These are phyloP conservation scores for Gymnothorax reevesii DNA, from an alignment of 2,797 vertebrate genomes.

Conservation along the genomic window DNA sequence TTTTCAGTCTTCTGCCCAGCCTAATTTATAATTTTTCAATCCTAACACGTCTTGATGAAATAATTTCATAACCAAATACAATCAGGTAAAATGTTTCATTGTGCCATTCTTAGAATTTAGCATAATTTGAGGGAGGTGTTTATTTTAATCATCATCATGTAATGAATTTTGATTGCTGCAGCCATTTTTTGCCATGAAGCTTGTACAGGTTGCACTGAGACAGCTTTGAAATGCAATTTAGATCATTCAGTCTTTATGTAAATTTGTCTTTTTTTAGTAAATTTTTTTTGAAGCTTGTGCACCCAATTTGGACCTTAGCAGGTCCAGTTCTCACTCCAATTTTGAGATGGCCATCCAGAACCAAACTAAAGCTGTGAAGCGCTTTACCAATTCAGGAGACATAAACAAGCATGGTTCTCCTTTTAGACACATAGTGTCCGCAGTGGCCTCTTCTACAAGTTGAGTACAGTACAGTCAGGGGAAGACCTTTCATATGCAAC, in stretches of 20 bases:
- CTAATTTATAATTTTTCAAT: not conserved
- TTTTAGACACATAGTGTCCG: no score
- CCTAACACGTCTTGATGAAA: not conserved
- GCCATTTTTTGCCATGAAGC: not conserved
- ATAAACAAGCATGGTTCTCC: no score
- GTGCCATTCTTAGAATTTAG: not conserved
- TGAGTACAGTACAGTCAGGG: no score
- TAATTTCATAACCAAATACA: not conserved
- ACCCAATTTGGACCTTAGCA: not conserved
- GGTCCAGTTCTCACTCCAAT: no score
- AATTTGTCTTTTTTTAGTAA: not conserved
- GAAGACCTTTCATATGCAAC: no score
- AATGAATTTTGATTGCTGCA: constrained; percentile 14
- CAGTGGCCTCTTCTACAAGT: no score
- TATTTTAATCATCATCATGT: constrained; percentile 14
- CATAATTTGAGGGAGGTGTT: not conserved
- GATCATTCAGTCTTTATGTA: not conserved
- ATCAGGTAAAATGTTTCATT: constrained; percentile 2
- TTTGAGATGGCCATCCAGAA: not conserved
- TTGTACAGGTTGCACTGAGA: not conserved
- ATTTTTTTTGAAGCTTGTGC: not conserved
- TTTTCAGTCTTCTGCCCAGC: not conserved
- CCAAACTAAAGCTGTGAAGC: not conserved
- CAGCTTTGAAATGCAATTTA: not conserved
- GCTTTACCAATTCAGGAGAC: no score